Percentiles rank a stretch among this genome's conserved stretches.
Conservation (phyloP, 2,797 vertebrate genomes). For the Acipenser oxyrinchus region DNA sequence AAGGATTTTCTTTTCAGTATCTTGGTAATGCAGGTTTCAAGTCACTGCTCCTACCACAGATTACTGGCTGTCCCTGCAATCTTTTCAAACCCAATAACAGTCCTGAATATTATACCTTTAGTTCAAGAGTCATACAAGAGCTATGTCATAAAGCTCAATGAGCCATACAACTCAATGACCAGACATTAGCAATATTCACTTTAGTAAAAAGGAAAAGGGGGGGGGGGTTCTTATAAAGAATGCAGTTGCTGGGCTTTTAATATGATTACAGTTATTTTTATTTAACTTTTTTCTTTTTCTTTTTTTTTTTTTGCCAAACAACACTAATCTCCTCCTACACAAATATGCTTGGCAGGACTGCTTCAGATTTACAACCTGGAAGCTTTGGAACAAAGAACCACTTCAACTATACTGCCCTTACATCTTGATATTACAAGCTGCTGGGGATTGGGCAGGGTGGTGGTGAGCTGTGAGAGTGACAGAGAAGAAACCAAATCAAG, state of each 20-base stretch:
- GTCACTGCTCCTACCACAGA: no score
- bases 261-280: conserved; percentile 20
- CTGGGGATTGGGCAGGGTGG: conserved; percentile 30
- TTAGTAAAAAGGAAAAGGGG: no score
- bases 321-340: conserved; percentile 18
- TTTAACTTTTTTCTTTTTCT: conserved; percentile 16
- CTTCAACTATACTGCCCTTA: background rate
- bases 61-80: no score
- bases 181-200: no score
- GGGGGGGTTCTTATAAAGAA: background rate
- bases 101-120: no score
- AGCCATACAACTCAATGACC: no score
- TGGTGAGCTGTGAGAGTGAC: conserved; percentile 20
- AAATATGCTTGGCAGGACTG: conserved; percentile 17
- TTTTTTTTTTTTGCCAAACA: conserved; percentile 16
- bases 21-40: no score
- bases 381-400: background rate
- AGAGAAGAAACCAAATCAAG: no score
- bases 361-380: conserved; percentile 18
- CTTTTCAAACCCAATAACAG: no score
- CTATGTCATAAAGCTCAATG: no score
- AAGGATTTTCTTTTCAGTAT: no score
- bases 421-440: conserved; percentile 9
- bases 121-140: no score
- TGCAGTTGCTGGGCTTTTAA: conserved; percentile 17